Conservation (phyloP, 2,797 vertebrate species). For the Sandelia bainsii region DNA sequence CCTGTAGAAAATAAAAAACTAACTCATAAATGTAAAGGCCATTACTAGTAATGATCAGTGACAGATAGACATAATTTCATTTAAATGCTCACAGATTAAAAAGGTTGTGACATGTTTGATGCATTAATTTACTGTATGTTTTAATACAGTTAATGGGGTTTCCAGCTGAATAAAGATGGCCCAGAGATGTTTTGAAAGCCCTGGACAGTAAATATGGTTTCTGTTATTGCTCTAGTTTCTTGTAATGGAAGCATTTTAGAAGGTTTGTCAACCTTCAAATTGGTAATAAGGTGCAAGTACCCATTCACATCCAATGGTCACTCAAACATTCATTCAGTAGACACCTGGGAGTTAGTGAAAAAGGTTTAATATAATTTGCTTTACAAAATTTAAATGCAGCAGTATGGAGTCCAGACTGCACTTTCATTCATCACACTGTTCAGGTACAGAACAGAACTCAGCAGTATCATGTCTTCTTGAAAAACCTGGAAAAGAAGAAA, state of each 20-base stretch:
- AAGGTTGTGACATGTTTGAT: too few species aligned
- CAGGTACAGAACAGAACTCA: not conserved
- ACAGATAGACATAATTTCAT: too few species aligned
- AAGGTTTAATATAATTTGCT: slow-evolving; percentile 34
- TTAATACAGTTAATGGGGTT: too few species aligned
- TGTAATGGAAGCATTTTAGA: not conserved
- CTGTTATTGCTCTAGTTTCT: not conserved
- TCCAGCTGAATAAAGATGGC: too few species aligned
- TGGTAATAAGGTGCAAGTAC: not conserved
- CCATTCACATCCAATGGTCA: not conserved
- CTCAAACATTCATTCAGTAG: not conserved
- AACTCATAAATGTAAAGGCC: too few species aligned
- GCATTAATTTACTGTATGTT: too few species aligned
- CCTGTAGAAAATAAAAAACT: too few species aligned
- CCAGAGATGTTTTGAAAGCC: too few species aligned
- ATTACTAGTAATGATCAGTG: too few species aligned
- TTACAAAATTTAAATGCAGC: slow-evolving; percentile 36
- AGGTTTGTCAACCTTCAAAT: too few species aligned
- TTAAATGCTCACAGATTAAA: too few species aligned
- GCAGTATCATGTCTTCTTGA: slow-evolving; percentile 53
- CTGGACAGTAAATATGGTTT: not conserved
- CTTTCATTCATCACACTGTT: not conserved
- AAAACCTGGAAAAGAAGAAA: slow-evolving; percentile 58
- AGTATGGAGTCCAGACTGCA: not conserved
- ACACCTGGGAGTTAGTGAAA: not conserved